Evolutionary conservation across 1,140 invertebrate species (phyloP).

Genomic region (Pseudomyrmex gracilis): DNA sequence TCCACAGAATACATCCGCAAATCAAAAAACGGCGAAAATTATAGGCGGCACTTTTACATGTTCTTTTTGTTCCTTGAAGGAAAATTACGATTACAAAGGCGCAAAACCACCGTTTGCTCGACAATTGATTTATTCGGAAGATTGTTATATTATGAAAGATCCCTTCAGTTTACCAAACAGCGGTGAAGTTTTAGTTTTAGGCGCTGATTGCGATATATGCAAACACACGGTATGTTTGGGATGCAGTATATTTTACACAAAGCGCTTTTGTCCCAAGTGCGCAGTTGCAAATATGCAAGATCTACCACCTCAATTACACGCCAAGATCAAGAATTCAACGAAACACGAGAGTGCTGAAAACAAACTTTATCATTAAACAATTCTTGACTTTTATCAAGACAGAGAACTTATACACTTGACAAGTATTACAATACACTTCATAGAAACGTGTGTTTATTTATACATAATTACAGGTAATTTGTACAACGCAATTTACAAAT

Average conservation of each 20-base stretch:
- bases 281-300: constrained; percentile 86
- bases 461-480: too few species aligned
- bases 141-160: constrained; percentile 93
- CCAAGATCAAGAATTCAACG: constrained; percentile 75
- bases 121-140: constrained; percentile 87
- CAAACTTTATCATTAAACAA: constrained; percentile 29
- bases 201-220: constrained; percentile 91
- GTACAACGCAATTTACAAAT: too few species aligned
- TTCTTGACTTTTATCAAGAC: constrained; percentile 32
- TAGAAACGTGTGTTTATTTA: too few species aligned
- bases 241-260: constrained; percentile 93
- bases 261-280: constrained; percentile 91
- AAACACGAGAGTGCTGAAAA: constrained; percentile 52
- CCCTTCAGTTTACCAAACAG: constrained; percentile 90
- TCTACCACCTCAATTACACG: constrained; percentile 89
- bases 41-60: constrained; percentile 87
- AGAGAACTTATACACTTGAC: too few species aligned
- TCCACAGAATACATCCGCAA: constrained; percentile 59
- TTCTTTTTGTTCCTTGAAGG: constrained; percentile 87
- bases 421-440: too few species aligned
- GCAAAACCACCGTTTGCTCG: constrained; percentile 89
- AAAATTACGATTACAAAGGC: constrained; percentile 91
- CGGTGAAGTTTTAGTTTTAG: constrained; percentile 90
- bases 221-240: constrained; percentile 89
- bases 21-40: constrained; percentile 64